phyloP scores from a whole-genome alignment of 35 echinoderm and acorn worm genomes.

The Apostichopus japonicus region DNA sequence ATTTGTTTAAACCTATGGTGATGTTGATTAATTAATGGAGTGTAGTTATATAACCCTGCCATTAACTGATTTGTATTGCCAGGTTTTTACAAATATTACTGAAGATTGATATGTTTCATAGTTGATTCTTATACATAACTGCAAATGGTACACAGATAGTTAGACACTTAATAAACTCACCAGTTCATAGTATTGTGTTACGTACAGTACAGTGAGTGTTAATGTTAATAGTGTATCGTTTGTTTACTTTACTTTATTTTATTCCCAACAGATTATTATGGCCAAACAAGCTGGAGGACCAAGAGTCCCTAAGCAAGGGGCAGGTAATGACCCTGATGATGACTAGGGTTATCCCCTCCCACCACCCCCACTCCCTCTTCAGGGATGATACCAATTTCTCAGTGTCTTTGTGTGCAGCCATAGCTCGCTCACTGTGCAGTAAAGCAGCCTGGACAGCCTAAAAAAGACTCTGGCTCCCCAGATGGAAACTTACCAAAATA shows the following conservation, averaged over 20 bases:
- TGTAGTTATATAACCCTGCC: too few relatives aligned
- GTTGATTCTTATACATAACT: too few relatives aligned
- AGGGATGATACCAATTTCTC: not conserved
- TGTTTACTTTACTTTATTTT: not conserved
- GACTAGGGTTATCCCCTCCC: not conserved
- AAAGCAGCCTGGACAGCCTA: not conserved
- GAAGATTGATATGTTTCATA: too few relatives aligned
- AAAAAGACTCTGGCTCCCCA: not conserved
- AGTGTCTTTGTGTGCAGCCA: conserved; percentile 1
- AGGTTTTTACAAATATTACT: too few relatives aligned
- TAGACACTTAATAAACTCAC: too few relatives aligned
- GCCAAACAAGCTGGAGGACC: conserved; percentile 94
- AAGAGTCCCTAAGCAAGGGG: conserved; percentile 74
- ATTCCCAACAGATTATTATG: conserved; percentile 87
- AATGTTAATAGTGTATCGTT: not conserved
- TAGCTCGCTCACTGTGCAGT: not conserved
- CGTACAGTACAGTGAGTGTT: not conserved
- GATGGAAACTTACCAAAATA: not conserved
- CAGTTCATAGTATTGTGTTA: not conserved
- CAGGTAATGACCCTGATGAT: conserved; percentile 70
- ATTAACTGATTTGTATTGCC: not conserved
- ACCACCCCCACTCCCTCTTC: not conserved
- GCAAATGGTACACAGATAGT: too few relatives aligned
- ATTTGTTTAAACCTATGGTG: too few relatives aligned
- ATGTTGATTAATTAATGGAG: too few relatives aligned